phyloP scores from a whole-genome alignment of 2,888 invertebrate species.

The Lasioglossum marginatum region DNA sequence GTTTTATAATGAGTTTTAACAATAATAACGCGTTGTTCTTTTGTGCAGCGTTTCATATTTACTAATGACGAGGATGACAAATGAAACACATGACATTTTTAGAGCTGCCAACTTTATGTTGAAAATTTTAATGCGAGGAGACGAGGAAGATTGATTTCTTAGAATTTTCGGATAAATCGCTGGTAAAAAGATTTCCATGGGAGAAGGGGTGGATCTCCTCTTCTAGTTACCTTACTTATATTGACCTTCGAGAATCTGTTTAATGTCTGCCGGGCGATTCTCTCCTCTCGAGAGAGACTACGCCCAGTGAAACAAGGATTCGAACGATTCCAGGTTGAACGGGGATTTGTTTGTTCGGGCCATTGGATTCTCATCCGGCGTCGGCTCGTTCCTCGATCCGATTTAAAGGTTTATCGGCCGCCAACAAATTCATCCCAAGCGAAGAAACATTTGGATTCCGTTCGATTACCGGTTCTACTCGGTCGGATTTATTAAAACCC shows the following conservation, averaged over 20 bases:
- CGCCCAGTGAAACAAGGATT: slow-evolving; percentile 36
- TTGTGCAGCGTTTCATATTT: no score
- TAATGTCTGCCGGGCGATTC: slow-evolving; percentile 48
- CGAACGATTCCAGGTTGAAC: slow-evolving; percentile 23
- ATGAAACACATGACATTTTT: no score
- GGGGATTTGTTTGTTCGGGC: slow-evolving; percentile 35
- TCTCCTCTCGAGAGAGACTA: not conserved
- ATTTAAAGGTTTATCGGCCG: not conserved
- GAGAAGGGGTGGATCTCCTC: not conserved
- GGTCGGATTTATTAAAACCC: slow-evolving; percentile 22
- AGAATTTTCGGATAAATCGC: not conserved
- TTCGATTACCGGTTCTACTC: slow-evolving; percentile 11
- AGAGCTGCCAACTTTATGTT: no score
- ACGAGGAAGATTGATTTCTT: not conserved
- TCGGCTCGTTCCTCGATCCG: not conserved
- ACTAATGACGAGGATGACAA: no score
- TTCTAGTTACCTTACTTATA: slow-evolving; percentile 51
- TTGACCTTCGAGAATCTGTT: slow-evolving; percentile 66
- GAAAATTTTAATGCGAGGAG: not conserved
- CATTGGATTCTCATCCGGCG: slow-evolving; percentile 16
- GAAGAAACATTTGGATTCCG: not conserved
- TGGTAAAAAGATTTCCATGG: not conserved
- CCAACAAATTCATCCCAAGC: not conserved
- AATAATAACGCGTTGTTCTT: no score
- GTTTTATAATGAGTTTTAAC: no score